Evolutionary conservation across 2,113 vertebrate species (phyloP), one percentile per base, ranked within the genome.

Genomic region (Sminthopsis crassicaudata): DNA sequence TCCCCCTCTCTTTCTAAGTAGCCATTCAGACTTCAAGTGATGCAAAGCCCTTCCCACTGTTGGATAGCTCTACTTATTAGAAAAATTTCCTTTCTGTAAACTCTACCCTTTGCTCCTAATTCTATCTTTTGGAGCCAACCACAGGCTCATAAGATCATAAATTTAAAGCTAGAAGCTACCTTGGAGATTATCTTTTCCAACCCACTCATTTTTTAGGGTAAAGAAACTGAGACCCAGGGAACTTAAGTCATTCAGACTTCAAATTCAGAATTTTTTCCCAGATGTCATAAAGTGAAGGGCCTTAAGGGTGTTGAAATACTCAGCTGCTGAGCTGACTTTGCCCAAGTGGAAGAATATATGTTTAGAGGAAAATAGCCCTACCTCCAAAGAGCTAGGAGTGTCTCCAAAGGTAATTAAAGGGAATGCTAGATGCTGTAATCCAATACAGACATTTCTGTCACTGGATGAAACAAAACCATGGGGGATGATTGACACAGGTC

Each of bases 341-440:
- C 95, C 96, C 97, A 94, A 97, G 95, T 92, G 60, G 54, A 92
- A 92, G 93, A 90, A 97, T 91, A 93, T 53, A 92, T 76, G 16
- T 95, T 94, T 96, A 89, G 0, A 93, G 50, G 94, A 93, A 97
- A 96, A 91, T 90, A 96, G 91, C 30, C 42, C 91, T 95, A 12
- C 67, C 36, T 94, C 89, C 88, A 90, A 93, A 97, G 90, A 90
- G 93, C 90, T 76, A 76, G 14, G n/a, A 4, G 0, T 42, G 4
- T 76, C 60, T 76, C 12, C 60, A 76, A n/a, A n/a, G 30, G 14
- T n/a, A 36, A 36, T 16, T 42, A 84, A 84, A 84, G n/a, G 67
- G 67, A 42, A 42, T 42, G 19, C 19, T 84, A 84, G 6, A 42
- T n/a, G 60, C 60, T 76, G n/a, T n/a, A 92, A 92, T 92, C 57